Conservation (phyloP, 2,888 invertebrate species). For the Sesamia inferens region DNA sequence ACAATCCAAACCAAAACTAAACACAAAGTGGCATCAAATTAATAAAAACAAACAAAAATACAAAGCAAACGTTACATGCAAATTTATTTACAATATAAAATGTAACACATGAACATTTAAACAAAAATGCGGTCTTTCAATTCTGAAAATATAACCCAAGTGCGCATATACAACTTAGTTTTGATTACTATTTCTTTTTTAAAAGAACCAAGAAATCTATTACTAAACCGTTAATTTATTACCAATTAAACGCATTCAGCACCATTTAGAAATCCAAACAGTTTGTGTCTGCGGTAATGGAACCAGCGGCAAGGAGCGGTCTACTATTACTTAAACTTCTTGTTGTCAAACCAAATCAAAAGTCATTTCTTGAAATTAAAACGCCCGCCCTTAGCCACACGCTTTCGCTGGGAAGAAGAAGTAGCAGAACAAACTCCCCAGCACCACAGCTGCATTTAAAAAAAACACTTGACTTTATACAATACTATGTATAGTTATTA, state of each 20-base stretch:
- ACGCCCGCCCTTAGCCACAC: too few relatives aligned
- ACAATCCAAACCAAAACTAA: not conserved
- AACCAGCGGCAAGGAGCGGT: not conserved
- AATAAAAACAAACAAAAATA: not conserved
- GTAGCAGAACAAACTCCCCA: too few relatives aligned
- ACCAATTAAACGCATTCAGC: not conserved
- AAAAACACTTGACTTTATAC: too few relatives aligned
- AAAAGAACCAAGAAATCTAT: too few relatives aligned
- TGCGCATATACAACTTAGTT: not conserved
- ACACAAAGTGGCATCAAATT: not conserved
- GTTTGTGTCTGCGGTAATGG: not conserved
- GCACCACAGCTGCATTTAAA: too few relatives aligned
- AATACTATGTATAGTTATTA: too few relatives aligned
- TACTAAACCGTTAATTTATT: not conserved
- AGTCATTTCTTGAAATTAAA: too few relatives aligned
- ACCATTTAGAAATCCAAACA: not conserved
- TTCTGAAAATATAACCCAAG: not conserved
- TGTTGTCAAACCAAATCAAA: too few relatives aligned
- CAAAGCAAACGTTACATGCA: not conserved
- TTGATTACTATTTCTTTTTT: too few relatives aligned
- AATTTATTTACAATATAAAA: not conserved
- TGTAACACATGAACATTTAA: not conserved
- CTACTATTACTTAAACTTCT: not conserved
- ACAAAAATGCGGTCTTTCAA: conserved; percentile 2
- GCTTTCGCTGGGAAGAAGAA: too few relatives aligned